These are phyloP conservation scores for Brachylomia viminalis DNA, from an alignment of 2,888 invertebrate species.

Conservation along the genomic window DNA sequence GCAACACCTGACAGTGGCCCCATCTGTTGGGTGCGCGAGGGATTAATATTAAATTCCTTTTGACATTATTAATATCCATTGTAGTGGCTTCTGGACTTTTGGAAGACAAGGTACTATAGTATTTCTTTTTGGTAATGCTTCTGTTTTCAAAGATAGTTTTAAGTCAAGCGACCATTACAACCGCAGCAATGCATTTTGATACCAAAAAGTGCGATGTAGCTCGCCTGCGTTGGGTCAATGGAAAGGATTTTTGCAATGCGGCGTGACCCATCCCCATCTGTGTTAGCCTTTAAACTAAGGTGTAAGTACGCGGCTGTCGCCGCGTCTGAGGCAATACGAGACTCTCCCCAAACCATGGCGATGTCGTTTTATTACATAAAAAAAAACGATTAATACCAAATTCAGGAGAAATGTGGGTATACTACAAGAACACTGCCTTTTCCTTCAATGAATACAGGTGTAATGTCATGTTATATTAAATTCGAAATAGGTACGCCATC, in stretches of 20 bases:
- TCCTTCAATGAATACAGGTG: too few species aligned
- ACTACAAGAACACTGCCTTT: too few species aligned
- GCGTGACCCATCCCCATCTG: not conserved
- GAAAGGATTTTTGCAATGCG: not conserved
- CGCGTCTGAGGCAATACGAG: too few species aligned
- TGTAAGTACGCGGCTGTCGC: too few species aligned
- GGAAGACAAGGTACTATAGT: not conserved
- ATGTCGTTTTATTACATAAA: too few species aligned
- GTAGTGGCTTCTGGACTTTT: conserved; percentile 13
- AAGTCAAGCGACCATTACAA: not conserved
- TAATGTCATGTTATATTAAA: too few species aligned
- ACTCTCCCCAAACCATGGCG: too few species aligned
- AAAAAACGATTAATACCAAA: too few species aligned
- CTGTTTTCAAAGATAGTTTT: not conserved
- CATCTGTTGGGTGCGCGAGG: conserved; percentile 59
- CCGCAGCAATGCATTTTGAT: not conserved
- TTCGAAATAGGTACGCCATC: too few species aligned
- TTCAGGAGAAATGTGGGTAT: too few species aligned
- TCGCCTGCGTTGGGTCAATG: not conserved
- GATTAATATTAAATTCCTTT: conserved; percentile 64
- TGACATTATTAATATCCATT: conserved; percentile 61
- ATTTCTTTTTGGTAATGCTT: not conserved
- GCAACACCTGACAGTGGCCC: conserved; percentile 64
- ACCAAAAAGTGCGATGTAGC: not conserved
- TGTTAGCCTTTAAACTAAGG: not conserved